These are phyloP conservation scores for Rhagium mordax DNA, from an alignment of 2,888 invertebrate species.

Conservation along the genomic window DNA sequence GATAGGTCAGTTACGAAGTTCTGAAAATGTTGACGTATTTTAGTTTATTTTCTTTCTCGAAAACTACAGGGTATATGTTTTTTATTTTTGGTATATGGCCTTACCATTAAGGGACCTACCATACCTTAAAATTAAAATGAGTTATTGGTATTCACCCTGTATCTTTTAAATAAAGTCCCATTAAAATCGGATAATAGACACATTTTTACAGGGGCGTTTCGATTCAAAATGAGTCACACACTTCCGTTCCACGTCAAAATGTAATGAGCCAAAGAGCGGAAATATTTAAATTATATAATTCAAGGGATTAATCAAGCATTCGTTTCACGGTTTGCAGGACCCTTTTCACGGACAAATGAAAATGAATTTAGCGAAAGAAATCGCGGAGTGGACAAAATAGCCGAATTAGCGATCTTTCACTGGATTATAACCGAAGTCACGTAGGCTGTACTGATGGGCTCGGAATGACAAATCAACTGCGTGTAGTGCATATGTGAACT, in stretches of 20 bases:
- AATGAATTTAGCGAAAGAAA: constrained; percentile 68
- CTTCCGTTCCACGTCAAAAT: neutral
- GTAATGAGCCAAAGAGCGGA: neutral
- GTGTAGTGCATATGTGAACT: neutral
- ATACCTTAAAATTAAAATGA: no score
- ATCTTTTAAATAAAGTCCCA: no score
- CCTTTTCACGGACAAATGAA: constrained; percentile 62
- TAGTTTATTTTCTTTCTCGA: no score
- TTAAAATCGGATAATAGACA: no score
- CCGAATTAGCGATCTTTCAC: constrained; percentile 66
- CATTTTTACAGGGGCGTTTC: no score
- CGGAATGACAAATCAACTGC: constrained; percentile 13
- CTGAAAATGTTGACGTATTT: no score
- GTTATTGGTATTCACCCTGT: no score
- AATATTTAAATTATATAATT: constrained; percentile 5
- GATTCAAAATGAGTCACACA: no score
- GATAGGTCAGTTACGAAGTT: no score
- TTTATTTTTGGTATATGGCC: no score
- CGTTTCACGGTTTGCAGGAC: constrained; percentile 56
- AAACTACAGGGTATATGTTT: no score
- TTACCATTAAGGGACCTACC: no score
- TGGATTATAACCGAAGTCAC: constrained; percentile 56
- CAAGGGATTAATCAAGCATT: constrained; percentile 49
- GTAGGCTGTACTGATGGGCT: constrained; percentile 38
- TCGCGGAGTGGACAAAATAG: constrained; percentile 68